Conservation (phyloP, 2,113 vertebrate species). For the Diphyllodes magnificus region DNA sequence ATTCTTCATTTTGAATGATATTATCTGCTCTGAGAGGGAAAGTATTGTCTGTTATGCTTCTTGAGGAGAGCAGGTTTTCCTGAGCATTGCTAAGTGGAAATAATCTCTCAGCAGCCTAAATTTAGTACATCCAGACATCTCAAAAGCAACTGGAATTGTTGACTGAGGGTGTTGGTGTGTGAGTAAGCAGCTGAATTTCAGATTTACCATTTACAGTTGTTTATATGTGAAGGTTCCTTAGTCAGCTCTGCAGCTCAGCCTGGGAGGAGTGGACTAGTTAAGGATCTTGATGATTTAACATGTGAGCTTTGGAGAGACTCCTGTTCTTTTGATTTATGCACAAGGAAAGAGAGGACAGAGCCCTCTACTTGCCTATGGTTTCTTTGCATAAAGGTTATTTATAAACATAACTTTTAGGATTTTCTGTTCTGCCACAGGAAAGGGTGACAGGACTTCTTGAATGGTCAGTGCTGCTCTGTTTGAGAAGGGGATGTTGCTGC, state of each 20-base stretch:
- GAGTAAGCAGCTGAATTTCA: conserved; percentile 41
- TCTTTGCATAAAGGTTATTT: background rate
- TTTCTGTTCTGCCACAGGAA: background rate
- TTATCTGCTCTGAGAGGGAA: background rate
- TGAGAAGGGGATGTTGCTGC: background rate
- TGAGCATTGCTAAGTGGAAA: background rate
- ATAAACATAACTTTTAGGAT: background rate
- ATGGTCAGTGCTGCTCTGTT: background rate
- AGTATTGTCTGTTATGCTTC: background rate
- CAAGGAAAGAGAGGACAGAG: background rate
- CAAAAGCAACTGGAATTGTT: conserved; percentile 2
- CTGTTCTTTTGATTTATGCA: background rate
- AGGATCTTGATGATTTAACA: background rate
- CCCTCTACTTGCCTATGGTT: background rate
- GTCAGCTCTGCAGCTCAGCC: background rate
- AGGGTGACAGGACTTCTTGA: background rate
- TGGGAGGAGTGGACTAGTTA: background rate
- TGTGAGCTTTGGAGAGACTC: background rate
- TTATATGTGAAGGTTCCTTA: background rate
- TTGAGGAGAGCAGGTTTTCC: background rate
- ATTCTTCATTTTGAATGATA: background rate
- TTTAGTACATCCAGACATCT: background rate
- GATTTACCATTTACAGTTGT: background rate
- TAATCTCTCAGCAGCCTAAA: conserved; percentile 10
- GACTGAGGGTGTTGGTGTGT: background rate